Evolutionary conservation across 92 coral and sea anemone species (phyloP).

Genomic region (Phymanthus crucifer): DNA sequence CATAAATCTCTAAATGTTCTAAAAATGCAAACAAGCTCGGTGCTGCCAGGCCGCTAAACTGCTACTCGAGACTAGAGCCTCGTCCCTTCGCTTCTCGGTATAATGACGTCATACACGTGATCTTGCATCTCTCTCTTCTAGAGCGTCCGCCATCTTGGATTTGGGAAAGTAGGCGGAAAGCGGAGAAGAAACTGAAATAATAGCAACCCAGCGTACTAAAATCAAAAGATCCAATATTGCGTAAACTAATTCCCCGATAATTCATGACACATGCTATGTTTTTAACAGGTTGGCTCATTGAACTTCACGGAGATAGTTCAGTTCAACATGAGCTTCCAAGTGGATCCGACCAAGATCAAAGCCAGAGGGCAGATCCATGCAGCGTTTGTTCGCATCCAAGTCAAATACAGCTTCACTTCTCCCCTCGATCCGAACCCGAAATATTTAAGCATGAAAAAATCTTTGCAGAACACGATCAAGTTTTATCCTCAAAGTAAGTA

Average conservation of each 20-base stretch:
- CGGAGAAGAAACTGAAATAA: too few relatives aligned
- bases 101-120: too few relatives aligned
- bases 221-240: too few relatives aligned
- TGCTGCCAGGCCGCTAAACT: too few relatives aligned
- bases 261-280: background rate
- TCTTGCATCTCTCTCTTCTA: too few relatives aligned
- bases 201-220: too few relatives aligned
- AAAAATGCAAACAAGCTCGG: too few relatives aligned
- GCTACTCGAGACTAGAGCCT: too few relatives aligned
- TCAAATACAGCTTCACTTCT: conserved; percentile 1
- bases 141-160: too few relatives aligned
- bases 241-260: background rate
- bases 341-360: conserved; percentile 6
- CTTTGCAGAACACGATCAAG: conserved; percentile 8
- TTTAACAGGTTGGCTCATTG: background rate
- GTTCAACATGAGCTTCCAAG: conserved; percentile 6
- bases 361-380: conserved; percentile 17
- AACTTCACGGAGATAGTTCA: conserved; percentile 3
- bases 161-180: too few relatives aligned
- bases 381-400: conserved; percentile 9
- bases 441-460: background rate
- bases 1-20: background rate
- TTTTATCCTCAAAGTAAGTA: conserved; percentile 20
- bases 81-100: too few relatives aligned
- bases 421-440: conserved; percentile 4